These are phyloP conservation scores for Drosophila quadrilineata DNA, from an alignment of 1,140 invertebrate species.

Conservation along the genomic window DNA sequence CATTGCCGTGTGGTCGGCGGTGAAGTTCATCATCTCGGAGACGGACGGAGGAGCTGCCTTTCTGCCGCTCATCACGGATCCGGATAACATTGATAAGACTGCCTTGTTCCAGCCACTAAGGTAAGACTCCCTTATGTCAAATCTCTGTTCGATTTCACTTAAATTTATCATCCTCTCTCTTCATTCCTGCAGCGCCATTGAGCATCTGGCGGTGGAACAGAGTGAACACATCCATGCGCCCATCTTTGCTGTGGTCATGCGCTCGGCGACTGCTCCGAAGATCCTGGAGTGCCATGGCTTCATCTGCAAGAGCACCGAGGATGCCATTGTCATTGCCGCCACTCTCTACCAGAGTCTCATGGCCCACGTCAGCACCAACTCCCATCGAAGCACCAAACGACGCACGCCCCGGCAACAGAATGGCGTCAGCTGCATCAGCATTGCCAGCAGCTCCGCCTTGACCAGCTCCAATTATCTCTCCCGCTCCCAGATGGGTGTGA, in stretches of 20 bases:
- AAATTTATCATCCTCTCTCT: neutral
- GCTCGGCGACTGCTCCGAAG: constrained; percentile 88
- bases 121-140: constrained; percentile 29
- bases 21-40: constrained; percentile 87
- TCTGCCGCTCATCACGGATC: constrained; percentile 92
- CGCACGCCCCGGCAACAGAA: constrained; percentile 85
- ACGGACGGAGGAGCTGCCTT: constrained; percentile 86
- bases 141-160: neutral
- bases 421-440: constrained; percentile 87
- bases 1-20: constrained; percentile 94
- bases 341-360: constrained; percentile 93
- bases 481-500: constrained; percentile 52
- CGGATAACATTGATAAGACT: constrained; percentile 88
- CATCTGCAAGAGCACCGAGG: constrained; percentile 92
- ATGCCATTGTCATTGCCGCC: constrained; percentile 94
- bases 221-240: constrained; percentile 86
- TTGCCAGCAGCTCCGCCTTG: constrained; percentile 83
- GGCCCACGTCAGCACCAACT: constrained; percentile 85
- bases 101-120: constrained; percentile 84
- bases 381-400: constrained; percentile 79
- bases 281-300: constrained; percentile 95
- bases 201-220: constrained; percentile 76
- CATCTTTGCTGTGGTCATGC: constrained; percentile 95
- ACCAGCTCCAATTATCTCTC: constrained; percentile 80
- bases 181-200: constrained; percentile 42